Evolutionary conservation across 2,888 invertebrate genomes (phyloP).

Genomic region (Margaritifera margaritifera): DNA sequence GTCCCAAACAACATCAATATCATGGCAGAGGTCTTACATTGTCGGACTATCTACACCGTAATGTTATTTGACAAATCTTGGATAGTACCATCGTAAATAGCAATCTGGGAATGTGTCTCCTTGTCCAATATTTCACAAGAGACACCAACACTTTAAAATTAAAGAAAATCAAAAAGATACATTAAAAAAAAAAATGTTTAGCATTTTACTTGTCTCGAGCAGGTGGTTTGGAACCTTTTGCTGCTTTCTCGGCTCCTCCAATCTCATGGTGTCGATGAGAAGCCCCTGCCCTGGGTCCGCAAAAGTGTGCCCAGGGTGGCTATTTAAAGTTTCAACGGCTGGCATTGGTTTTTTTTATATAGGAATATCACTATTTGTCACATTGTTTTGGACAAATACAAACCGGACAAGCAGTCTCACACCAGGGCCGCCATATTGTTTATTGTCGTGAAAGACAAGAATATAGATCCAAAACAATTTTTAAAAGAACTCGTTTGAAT

Average conservation of each 20-base stretch:
- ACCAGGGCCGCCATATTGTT: neutral
- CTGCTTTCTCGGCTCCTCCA: conserved; percentile 62
- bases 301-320: conserved; percentile 38
- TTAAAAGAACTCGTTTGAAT: too few relatives aligned
- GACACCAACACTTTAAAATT: neutral
- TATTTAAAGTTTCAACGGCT: conserved; percentile 38
- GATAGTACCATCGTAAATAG: too few relatives aligned
- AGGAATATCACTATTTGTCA: neutral
- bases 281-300: conserved; percentile 34
- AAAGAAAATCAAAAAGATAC: neutral
- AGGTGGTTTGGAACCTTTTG: conserved; percentile 61
- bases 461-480: neutral
- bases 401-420: too few relatives aligned
- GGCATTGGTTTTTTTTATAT: conserved; percentile 34
- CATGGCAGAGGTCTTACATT: too few relatives aligned
- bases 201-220: conserved; percentile 58
- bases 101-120: too few relatives aligned
- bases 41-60: too few relatives aligned
- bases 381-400: too few relatives aligned
- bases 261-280: conserved; percentile 62
- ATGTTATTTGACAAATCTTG: too few relatives aligned
- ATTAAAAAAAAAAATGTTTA: neutral
- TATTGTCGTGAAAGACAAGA: neutral
- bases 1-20: too few relatives aligned
- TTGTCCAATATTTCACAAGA: neutral